phyloP scores from a whole-genome alignment of 2,888 invertebrate genomes.

The Allophyes oxyacanthae region DNA sequence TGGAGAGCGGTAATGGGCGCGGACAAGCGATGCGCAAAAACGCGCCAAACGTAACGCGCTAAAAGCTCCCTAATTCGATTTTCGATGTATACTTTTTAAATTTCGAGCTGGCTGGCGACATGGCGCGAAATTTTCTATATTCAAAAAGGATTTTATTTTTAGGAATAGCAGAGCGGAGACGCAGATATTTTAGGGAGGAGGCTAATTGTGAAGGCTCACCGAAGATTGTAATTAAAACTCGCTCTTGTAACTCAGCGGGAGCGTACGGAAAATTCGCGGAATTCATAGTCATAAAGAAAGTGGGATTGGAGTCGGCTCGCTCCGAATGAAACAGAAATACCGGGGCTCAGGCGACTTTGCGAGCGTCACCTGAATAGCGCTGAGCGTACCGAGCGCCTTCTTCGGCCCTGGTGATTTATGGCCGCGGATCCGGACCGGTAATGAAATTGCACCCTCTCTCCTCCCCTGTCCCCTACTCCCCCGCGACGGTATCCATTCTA shows the following conservation, averaged over 20 bases:
- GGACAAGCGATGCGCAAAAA: constrained; percentile 88
- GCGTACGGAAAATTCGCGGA: constrained; percentile 74
- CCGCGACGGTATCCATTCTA: constrained; percentile 80
- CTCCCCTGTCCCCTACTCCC: constrained; percentile 71
- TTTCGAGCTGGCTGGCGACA: constrained; percentile 67
- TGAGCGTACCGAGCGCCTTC: constrained; percentile 81
- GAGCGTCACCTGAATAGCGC: constrained; percentile 88
- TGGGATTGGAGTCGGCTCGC: constrained; percentile 75
- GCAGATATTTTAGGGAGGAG: constrained; percentile 60
- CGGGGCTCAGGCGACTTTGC: constrained; percentile 82
- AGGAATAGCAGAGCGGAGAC: constrained; percentile 36
- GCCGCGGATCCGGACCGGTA: constrained; percentile 89
- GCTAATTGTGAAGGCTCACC: constrained; percentile 74
- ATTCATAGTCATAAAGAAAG: constrained; percentile 86
- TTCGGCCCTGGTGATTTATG: constrained; percentile 90
- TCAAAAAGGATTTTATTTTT: constrained; percentile 41
- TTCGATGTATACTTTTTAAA: constrained; percentile 83
- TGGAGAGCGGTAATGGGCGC: constrained; percentile 85
- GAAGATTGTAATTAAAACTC: constrained; percentile 82
- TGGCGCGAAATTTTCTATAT: constrained; percentile 60
- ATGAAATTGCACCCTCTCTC: constrained; percentile 89
- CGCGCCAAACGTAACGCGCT: constrained; percentile 86
- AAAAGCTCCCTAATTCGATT: constrained; percentile 89
- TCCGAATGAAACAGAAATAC: constrained; percentile 81
- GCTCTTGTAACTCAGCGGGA: constrained; percentile 68